These are phyloP conservation scores for Pseudomugil gertrudae DNA, from an alignment of 2,797 vertebrate species.

Conservation along the genomic window DNA sequence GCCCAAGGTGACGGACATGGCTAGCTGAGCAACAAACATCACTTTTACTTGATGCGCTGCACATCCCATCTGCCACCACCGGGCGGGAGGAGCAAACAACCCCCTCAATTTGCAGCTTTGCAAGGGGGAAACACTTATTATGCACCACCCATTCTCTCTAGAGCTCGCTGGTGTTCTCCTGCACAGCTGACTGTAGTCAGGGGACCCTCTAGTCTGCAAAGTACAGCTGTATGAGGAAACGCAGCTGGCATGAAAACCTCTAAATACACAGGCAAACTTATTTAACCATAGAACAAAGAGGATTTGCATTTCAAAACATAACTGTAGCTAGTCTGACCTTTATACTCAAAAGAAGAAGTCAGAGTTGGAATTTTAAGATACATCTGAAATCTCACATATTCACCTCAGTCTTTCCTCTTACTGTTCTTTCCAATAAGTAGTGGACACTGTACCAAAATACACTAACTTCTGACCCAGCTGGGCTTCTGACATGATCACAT, in stretches of 20 bases:
- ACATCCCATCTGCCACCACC: conserved; percentile 37
- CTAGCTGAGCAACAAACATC: conserved; percentile 12
- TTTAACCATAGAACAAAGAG: conserved; percentile 27
- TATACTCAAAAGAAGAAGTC: background rate
- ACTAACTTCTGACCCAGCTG: conserved; percentile 6
- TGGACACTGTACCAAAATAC: conserved; percentile 10
- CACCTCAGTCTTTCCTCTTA: background rate
- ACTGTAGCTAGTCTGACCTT: conserved; percentile 16
- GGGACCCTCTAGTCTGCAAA: conserved; percentile 48
- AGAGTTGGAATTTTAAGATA: background rate
- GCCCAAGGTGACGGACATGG: conserved; percentile 37
- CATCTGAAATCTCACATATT: background rate
- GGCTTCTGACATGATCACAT: conserved; percentile 29
- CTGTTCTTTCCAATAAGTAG: background rate
- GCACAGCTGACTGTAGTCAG: conserved; percentile 50
- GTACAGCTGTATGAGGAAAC: conserved; percentile 46
- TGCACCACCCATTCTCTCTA: conserved; percentile 42
- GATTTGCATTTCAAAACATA: conserved; percentile 59
- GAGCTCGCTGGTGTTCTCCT: conserved; percentile 47
- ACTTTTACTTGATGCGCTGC: conserved; percentile 27
- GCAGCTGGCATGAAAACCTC: conserved; percentile 13
- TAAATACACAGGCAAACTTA: conserved; percentile 31
- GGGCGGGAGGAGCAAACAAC: conserved; percentile 39
- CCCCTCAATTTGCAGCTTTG: conserved; percentile 66
- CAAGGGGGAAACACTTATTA: conserved; percentile 54